These are phyloP conservation scores for Zaprionus tsacasi DNA, from an alignment of 1,140 invertebrate genomes.

Conservation along the genomic window DNA sequence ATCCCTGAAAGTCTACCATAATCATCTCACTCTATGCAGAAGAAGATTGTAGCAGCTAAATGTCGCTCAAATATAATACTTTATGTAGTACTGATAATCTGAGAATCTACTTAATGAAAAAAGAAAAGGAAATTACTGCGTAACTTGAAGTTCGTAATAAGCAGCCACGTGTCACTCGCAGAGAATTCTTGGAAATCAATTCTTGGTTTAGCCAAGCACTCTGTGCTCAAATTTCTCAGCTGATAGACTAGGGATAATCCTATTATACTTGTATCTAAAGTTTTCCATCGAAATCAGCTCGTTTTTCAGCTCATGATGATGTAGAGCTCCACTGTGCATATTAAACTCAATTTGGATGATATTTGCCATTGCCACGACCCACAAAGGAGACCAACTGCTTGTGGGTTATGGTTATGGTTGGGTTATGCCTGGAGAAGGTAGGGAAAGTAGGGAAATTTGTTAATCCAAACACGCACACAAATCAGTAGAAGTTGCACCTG, in stretches of 20 bases:
- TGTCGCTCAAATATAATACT: neutral
- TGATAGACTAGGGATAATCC: neutral
- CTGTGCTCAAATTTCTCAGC: neutral
- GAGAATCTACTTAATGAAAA: constrained; percentile 1
- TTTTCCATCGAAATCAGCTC: neutral
- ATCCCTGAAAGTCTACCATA: no score
- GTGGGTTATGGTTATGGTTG: constrained; percentile 1
- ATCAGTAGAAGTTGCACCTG: constrained; percentile 30
- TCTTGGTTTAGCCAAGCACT: neutral
- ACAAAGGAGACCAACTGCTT: constrained; percentile 6
- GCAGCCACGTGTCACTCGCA: neutral
- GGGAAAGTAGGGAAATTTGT: constrained; percentile 24
- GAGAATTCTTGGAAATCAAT: neutral
- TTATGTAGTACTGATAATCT: neutral
- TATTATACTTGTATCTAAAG: neutral
- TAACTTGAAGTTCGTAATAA: neutral
- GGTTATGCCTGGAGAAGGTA: no score
- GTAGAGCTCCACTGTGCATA: neutral
- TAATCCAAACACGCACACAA: constrained; percentile 42
- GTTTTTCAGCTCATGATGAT: neutral
- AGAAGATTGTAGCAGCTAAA: neutral
- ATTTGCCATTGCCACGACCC: neutral
- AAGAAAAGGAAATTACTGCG: neutral
- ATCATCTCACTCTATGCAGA: no score
- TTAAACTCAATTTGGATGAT: neutral